Evolutionary conservation across 1,140 invertebrate genomes (phyloP), one percentile per base, ranked within the genome.

Genomic region (Diuraphis noxia): DNA sequence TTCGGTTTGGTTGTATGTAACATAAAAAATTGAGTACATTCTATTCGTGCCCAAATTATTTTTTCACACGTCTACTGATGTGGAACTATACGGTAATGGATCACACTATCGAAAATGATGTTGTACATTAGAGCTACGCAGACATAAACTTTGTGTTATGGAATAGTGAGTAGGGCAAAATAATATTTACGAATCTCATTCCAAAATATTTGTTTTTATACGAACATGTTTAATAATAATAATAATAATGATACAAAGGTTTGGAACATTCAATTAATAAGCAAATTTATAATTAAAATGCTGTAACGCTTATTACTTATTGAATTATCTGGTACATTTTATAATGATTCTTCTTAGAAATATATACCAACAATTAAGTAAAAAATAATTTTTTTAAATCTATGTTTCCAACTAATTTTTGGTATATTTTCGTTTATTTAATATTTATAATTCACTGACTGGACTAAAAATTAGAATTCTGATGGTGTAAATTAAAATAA

Each of bases 81-180:
- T 72, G 56, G 56, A 72, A 72, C 56, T 72, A n/a, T 72, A 72
- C n/a, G 13, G 34, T 36, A 79, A 43, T 41, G 82, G 30, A 84
- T 43, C 25, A 34, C 30, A 43, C 46, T 84, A 84, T 84, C 82
- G 30, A 84, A 84, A 84, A 84, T 41, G 82, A 84, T 30, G 82
- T 84, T 43, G 30, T 43, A 84, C 40, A 84, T 84, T 84, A 84
- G 82, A 43, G 40, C 40, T 17, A 7, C 13, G 38, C 17, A 34
- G 41, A 46, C 82, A 41, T 46, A 41, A 84, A 84, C 82, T 43
- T 84, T 36, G 72, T 79, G 5, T 81, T 43, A 43, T 43, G 21
- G 13, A 21, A 43, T 19, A 19, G 82, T n/a, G 41, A 43, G 36
- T 19, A 84, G 19, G 36, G 82, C 1, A 34, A 43, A 84, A 43